These are phyloP conservation scores for Acanthosepion esculentum DNA, from an alignment of 2,888 invertebrate genomes.

Conservation along the genomic window DNA sequence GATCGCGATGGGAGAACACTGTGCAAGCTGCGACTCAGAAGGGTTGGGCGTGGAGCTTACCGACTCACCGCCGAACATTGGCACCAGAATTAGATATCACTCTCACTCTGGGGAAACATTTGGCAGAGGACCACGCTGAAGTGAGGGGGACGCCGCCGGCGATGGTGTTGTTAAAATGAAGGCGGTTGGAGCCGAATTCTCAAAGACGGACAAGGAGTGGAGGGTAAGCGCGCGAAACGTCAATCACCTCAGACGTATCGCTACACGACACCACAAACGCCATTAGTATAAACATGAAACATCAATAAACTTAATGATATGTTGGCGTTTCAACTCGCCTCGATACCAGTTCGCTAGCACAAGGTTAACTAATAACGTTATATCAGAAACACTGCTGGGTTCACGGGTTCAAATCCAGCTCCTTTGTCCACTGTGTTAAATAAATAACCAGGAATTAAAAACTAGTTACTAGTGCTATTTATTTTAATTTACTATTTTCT, in stretches of 20 bases:
- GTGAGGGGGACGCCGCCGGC: background rate
- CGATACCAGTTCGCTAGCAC: background rate
- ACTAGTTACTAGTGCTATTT: too few species aligned
- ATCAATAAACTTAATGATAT: background rate
- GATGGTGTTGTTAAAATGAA: background rate
- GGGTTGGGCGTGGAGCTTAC: background rate
- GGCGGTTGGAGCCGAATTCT: background rate
- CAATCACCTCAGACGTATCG: constrained; percentile 11
- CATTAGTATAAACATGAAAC: constrained; percentile 22
- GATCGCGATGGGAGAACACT: constrained; percentile 12
- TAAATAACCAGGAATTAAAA: too few species aligned
- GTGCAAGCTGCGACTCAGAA: background rate
- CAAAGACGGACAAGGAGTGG: background rate
- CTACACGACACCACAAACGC: constrained; percentile 15
- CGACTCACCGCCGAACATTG: background rate
- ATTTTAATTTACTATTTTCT: too few species aligned
- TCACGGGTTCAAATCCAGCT: too few species aligned
- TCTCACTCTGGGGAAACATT: background rate
- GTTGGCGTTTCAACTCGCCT: background rate
- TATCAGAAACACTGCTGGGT: background rate
- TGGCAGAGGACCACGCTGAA: background rate
- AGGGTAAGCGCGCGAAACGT: background rate
- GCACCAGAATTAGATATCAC: constrained; percentile 9
- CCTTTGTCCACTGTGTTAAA: too few species aligned
- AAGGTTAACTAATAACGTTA: background rate